Conservation (phyloP, 2,797 vertebrate genomes). For the Falco concolor region DNA sequence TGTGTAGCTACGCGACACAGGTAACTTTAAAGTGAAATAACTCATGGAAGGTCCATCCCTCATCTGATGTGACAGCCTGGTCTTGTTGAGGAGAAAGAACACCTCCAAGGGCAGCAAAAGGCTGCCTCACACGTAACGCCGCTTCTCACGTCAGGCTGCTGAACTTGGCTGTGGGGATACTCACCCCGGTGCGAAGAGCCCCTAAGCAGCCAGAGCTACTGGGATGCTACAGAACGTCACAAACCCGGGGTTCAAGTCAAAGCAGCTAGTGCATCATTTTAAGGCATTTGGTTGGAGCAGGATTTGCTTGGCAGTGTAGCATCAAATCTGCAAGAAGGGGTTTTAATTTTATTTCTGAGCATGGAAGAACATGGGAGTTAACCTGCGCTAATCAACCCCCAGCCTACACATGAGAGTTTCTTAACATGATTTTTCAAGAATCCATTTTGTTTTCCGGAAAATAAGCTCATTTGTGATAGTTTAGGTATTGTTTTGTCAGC, state of each 20-base stretch:
- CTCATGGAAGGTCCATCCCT: not conserved
- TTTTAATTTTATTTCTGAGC: not conserved
- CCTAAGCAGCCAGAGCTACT: not conserved
- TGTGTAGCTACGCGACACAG: not conserved
- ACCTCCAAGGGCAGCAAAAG: not conserved
- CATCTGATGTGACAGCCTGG: not conserved
- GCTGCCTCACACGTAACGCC: not conserved
- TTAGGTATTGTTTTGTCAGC: not conserved
- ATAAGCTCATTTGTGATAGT: not conserved
- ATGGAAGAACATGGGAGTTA: not conserved
- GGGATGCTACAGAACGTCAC: not conserved
- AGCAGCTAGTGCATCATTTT: not conserved
- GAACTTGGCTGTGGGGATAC: no score
- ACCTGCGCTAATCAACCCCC: not conserved
- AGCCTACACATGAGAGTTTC: not conserved
- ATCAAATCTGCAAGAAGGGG: not conserved
- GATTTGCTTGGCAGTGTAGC: not conserved
- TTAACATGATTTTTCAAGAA: not conserved
- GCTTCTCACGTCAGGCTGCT: fast-evolving
- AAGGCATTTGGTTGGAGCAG: not conserved
- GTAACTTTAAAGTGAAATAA: not conserved
- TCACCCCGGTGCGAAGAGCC: not conserved
- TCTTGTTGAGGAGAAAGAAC: not conserved
- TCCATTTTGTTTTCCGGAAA: not conserved
- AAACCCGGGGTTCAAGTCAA: fast-evolving